Evolutionary conservation across 2,113 vertebrate species (phyloP).

Genomic region (Petrocephalus microphthalmus): DNA sequence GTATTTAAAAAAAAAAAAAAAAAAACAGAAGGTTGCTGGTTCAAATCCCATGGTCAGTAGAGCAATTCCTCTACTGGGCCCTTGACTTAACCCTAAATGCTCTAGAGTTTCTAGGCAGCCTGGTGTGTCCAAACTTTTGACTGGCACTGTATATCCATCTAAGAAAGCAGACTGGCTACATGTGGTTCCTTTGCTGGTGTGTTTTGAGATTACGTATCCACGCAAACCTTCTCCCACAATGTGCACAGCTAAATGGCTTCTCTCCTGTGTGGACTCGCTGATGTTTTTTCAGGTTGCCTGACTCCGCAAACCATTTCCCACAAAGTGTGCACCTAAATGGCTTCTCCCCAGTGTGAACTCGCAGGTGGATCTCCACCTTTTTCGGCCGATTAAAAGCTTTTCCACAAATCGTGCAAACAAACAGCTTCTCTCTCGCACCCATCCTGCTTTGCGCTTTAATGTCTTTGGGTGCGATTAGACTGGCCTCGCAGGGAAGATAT

Average conservation of each 20-base stretch:
- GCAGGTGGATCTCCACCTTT: conserved; percentile 64
- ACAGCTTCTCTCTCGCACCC: conserved; percentile 50
- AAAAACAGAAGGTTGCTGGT: background rate
- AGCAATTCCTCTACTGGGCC: background rate
- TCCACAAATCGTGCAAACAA: conserved; percentile 58
- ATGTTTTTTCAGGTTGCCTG: conserved; percentile 61
- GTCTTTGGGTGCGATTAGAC: conserved; percentile 2
- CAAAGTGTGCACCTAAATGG: conserved; percentile 60
- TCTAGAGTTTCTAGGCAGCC: background rate
- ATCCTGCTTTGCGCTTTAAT: conserved; percentile 17
- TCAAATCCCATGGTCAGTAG: background rate
- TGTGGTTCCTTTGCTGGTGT: conserved; percentile 56
- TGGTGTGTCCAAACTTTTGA: background rate
- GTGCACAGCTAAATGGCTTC: conserved; percentile 52
- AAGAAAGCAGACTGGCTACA: background rate
- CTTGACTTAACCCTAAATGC: background rate
- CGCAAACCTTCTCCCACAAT: conserved; percentile 54
- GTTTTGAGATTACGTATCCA: conserved; percentile 62
- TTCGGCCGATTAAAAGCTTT: conserved; percentile 62
- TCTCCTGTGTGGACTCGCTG: conserved; percentile 61
- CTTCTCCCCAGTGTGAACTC: conserved; percentile 60
- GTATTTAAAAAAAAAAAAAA: background rate
- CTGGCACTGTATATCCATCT: background rate
- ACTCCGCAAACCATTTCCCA: conserved; percentile 59
- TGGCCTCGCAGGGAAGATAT: background rate